phyloP scores from a whole-genome alignment of 2,888 invertebrate species.

The Adelognathus sp. region DNA sequence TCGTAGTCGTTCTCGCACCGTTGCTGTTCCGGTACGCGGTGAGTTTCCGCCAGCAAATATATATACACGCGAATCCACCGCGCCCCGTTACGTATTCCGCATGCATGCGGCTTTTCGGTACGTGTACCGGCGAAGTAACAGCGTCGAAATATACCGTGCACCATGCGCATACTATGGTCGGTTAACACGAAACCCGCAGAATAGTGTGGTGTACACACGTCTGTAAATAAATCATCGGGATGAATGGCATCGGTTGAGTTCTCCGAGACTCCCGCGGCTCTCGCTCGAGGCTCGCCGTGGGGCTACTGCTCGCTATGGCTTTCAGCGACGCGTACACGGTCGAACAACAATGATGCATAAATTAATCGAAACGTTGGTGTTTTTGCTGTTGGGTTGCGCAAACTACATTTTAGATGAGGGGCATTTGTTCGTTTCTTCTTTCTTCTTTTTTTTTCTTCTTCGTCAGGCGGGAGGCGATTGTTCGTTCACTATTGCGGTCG shows the following conservation, averaged over 20 bases:
- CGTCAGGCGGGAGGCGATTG: neutral
- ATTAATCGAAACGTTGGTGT: slow-evolving; percentile 43
- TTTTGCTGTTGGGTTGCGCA: slow-evolving; percentile 24
- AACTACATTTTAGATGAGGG: slow-evolving; percentile 20
- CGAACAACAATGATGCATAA: slow-evolving; percentile 56
- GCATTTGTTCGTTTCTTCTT: slow-evolving; percentile 4
- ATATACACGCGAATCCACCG: neutral
- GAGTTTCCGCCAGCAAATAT: slow-evolving; percentile 29
- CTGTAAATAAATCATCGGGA: slow-evolving; percentile 52
- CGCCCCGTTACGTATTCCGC: slow-evolving; percentile 23
- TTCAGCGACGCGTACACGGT: slow-evolving; percentile 19
- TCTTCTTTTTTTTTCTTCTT: neutral
- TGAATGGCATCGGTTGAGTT: slow-evolving; percentile 50
- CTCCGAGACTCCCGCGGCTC: slow-evolving; percentile 12
- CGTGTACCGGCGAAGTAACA: neutral
- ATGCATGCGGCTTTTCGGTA: slow-evolving; percentile 11
- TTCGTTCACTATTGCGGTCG: neutral
- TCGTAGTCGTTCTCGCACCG: slow-evolving; percentile 15
- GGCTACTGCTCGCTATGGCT: slow-evolving; percentile 4
- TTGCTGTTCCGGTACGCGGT: slow-evolving; percentile 29
- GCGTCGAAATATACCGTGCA: slow-evolving; percentile 5
- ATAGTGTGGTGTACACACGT: slow-evolving; percentile 36
- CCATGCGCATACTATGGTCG: neutral
- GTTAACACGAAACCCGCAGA: neutral
- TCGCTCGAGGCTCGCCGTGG: neutral